These are phyloP conservation scores for Mesocentrotus franciscanus DNA, from an alignment of 53 echinoderm and acorn worm species.

Conservation along the genomic window DNA sequence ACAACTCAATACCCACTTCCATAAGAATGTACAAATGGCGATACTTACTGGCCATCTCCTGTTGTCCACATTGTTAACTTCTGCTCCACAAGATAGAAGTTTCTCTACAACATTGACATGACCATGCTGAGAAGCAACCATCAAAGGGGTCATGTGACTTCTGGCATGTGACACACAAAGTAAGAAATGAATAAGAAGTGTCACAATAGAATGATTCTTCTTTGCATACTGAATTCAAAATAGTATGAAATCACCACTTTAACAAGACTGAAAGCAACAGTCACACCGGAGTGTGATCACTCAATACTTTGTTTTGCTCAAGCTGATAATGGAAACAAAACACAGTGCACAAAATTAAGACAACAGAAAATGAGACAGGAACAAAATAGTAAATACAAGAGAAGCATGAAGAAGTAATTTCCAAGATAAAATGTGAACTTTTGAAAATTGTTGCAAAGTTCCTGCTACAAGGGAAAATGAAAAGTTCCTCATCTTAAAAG, in stretches of 20 bases:
- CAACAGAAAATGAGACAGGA: neutral
- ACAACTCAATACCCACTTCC: too few species aligned
- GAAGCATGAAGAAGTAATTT: neutral
- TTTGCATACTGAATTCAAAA: neutral
- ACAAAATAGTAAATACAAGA: neutral
- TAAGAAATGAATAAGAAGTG: neutral
- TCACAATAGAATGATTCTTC: neutral
- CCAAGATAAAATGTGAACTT: neutral
- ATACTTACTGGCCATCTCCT: slow-evolving; percentile 95
- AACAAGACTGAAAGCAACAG: neutral
- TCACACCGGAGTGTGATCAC: neutral
- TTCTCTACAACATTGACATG: slow-evolving; percentile 74
- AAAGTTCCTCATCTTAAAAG: too few species aligned
- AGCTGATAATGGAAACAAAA: too few species aligned
- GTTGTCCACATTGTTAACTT: slow-evolving; percentile 82
- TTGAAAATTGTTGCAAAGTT: too few species aligned
- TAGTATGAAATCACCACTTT: neutral
- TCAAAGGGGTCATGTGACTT: slow-evolving; percentile 97
- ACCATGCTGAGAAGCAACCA: slow-evolving; percentile 91
- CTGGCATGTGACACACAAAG: slow-evolving; percentile 52
- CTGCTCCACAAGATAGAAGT: slow-evolving; percentile 75
- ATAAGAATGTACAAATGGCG: too few species aligned
- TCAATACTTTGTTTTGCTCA: neutral
- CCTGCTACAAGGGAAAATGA: too few species aligned
- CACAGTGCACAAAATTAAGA: neutral